A percentile compares a stretch with the other conserved stretches of the same genome.
These are phyloP conservation scores for Ophion ventricosus DNA, from an alignment of 2,888 invertebrate genomes.

Conservation along the genomic window DNA sequence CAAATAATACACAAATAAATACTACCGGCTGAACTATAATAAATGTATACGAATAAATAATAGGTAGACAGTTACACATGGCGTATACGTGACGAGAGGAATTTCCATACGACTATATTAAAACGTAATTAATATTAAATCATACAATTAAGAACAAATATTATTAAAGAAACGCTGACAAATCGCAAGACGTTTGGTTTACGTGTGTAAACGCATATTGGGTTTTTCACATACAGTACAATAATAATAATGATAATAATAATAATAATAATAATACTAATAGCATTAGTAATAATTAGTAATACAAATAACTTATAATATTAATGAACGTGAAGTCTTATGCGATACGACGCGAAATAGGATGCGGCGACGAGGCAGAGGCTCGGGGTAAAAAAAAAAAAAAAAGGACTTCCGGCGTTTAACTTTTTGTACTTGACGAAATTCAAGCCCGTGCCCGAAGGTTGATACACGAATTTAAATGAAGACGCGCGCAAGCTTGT, in stretches of 20 bases:
- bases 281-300: constrained; percentile 39
- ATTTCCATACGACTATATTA: constrained; percentile 13
- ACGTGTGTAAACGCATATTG: background rate
- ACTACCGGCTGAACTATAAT: background rate
- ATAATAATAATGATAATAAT: constrained; percentile 25
- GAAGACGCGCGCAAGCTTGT: no score
- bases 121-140: constrained; percentile 1
- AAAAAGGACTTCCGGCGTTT: background rate
- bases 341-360: constrained; percentile 34
- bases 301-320: constrained; percentile 24
- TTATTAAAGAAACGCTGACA: background rate
- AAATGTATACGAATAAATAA: constrained; percentile 27
- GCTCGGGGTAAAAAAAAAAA: constrained; percentile 22
- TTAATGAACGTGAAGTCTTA: constrained; percentile 27
- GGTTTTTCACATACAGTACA: background rate
- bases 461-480: no score
- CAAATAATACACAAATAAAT: constrained; percentile 28
- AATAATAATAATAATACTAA: constrained; percentile 29
- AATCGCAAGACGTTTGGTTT: background rate
- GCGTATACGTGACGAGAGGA: background rate
- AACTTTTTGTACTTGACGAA: constrained; percentile 26
- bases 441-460: constrained; percentile 16
- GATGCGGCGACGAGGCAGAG: constrained; percentile 7
- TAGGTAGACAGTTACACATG: constrained; percentile 27
- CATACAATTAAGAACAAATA: constrained; percentile 5